Conservation (phyloP, 2,113 vertebrate species). For the Diadophis punctatus region DNA sequence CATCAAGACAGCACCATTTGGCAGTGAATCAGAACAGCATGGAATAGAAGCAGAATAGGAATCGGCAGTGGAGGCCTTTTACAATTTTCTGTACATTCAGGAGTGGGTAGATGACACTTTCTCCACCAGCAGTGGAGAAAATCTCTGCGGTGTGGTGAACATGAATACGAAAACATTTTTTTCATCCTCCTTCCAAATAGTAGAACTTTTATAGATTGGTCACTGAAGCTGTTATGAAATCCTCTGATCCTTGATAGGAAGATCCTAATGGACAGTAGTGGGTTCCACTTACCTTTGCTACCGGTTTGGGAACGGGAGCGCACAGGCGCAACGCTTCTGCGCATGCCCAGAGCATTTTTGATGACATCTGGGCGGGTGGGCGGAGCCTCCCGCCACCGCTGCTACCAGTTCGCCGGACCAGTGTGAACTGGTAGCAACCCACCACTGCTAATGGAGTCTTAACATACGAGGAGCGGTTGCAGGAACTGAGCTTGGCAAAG, state of each 20-base stretch:
- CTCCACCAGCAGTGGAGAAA: neutral
- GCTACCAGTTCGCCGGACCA: too few relatives aligned
- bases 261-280: neutral
- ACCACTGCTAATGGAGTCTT: neutral
- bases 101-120: neutral
- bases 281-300: too few relatives aligned
- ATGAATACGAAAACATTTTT: neutral
- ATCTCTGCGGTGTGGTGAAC: neutral
- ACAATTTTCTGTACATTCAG: neutral
- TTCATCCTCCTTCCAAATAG: neutral
- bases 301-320: too few relatives aligned
- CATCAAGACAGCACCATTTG: neutral
- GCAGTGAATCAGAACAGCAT: neutral
- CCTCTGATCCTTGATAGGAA: neutral
- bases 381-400: too few relatives aligned
- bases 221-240: neutral
- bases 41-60: neutral
- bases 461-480: too few relatives aligned
- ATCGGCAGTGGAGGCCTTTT: neutral
- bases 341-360: too few relatives aligned
- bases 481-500: too few relatives aligned
- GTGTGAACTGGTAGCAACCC: too few relatives aligned
- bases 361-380: too few relatives aligned
- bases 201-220: neutral
- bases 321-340: too few relatives aligned